These are phyloP conservation scores for Aythya baeri DNA, from an alignment of 2,113 vertebrate genomes.

Conservation along the genomic window DNA sequence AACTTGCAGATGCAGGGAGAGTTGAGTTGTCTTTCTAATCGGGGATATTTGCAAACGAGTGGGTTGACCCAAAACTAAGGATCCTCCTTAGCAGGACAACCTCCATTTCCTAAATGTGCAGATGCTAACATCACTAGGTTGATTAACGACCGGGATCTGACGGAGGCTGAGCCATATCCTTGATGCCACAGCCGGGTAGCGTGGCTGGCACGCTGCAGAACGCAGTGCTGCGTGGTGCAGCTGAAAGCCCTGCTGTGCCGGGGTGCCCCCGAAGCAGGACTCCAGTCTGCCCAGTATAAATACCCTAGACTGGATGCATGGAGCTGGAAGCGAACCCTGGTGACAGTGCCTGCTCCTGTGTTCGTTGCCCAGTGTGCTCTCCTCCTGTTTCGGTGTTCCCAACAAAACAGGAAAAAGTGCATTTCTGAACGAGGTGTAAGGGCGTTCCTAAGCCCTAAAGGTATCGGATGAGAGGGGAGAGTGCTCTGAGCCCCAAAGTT, in stretches of 20 bases:
- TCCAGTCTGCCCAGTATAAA: neutral
- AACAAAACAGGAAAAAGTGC: neutral
- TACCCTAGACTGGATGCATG: neutral
- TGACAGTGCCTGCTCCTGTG: neutral
- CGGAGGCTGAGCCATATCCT: neutral
- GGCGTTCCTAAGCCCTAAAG: neutral
- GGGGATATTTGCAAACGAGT: neutral
- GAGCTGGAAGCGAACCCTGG: neutral
- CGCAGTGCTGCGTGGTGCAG: neutral
- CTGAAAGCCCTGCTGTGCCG: neutral
- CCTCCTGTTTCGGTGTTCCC: neutral
- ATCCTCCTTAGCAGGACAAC: neutral
- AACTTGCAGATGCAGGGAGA: neutral
- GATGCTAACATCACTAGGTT: neutral
- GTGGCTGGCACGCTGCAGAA: neutral
- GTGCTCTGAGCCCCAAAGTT: constrained; percentile 36
- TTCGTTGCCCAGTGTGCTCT: neutral
- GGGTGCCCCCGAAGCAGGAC: neutral
- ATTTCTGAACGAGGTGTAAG: neutral
- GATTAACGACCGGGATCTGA: neutral
- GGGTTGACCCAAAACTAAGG: neutral
- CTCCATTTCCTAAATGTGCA: neutral
- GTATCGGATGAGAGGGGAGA: neutral
- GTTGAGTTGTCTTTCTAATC: neutral
- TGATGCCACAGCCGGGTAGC: neutral